Base-by-base conservation (phyloP, 2,797 vertebrate genomes). In the Acanthornis magna region DNA sequence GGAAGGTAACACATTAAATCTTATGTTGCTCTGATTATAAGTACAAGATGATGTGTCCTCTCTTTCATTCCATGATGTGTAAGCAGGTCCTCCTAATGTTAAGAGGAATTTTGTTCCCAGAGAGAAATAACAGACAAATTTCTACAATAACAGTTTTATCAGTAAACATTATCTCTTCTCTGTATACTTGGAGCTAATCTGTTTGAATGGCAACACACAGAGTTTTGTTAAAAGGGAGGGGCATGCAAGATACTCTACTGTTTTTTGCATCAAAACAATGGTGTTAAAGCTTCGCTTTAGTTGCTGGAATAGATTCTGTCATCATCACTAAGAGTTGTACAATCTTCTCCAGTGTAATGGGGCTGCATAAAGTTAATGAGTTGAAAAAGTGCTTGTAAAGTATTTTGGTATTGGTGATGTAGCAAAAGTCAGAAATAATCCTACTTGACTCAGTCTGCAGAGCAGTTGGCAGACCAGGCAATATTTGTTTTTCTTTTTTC, bases 401-500 rank as follows among this genome's bases (percentile, higher is more conserved):
- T 88, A 72, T 93, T 88, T 91, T 71, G 50, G 8, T 89, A 65
- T 32, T 26, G 26, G 32, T 71, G 72, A 73, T 77, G n/a, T 68
- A 47, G 54, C 79, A 95, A 80, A 94, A 87, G 13, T 61, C 38
- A 68, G 68, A 94, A 91, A 72, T 77, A 85, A 72, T 74, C 43
- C 34, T 72, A 21, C 43, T 61, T 74, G 77, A 81, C 40, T 62
- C 38, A 60, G 45, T 63, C 68, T 77, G 17, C 45, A 88, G 67
- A 89, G 38, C 1, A 10, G 38, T 54, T 89, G 65, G 38, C 38
- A 85, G 65, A 61, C 13, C 22, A 80, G n/a, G 15, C 25, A 74
- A 50, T 80, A 80, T 77, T 88, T 92, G 16, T 61, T 48, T 73
- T 60, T 74, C 36, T 61, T 63, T 89, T 89, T 93, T 67, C 45